A percentile compares a stretch with the other conserved stretches of the same genome.
Conservation (phyloP, 2,888 invertebrate species). For the Dexiosoma caninum region DNA sequence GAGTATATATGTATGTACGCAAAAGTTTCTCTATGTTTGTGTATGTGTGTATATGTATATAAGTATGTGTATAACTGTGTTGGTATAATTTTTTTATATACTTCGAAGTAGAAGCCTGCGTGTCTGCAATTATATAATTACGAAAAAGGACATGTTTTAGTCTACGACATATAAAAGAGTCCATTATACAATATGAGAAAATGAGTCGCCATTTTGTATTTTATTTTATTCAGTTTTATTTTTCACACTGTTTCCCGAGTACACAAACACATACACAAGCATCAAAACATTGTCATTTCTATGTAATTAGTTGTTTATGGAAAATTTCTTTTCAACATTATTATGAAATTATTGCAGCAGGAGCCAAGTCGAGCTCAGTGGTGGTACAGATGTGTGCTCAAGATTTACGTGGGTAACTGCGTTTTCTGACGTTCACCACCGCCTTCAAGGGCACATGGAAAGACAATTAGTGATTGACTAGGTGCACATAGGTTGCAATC, state of each 20-base stretch:
- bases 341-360: too few species aligned
- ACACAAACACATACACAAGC: neutral
- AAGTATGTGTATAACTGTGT: neutral
- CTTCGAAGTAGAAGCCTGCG: constrained; percentile 41
- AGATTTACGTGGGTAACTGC: too few species aligned
- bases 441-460: too few species aligned
- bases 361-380: too few species aligned
- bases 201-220: constrained; percentile 73
- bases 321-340: too few species aligned
- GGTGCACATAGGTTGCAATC: too few species aligned
- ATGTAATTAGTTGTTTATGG: too few species aligned
- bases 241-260: constrained; percentile 10
- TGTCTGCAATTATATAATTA: constrained; percentile 54
- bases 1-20: neutral
- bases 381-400: too few species aligned
- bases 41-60: neutral
- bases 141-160: constrained; percentile 56
- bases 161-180: constrained; percentile 31
- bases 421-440: too few species aligned
- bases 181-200: constrained; percentile 13
- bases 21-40: too few species aligned
- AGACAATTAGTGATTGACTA: too few species aligned
- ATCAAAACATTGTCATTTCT: neutral
- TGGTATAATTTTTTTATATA: neutral
- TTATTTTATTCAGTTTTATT: too few species aligned